Base-by-base conservation (phyloP, 30 jellyfish, hydroid and myxozoan genomes). In the Hydractinia echinata region DNA sequence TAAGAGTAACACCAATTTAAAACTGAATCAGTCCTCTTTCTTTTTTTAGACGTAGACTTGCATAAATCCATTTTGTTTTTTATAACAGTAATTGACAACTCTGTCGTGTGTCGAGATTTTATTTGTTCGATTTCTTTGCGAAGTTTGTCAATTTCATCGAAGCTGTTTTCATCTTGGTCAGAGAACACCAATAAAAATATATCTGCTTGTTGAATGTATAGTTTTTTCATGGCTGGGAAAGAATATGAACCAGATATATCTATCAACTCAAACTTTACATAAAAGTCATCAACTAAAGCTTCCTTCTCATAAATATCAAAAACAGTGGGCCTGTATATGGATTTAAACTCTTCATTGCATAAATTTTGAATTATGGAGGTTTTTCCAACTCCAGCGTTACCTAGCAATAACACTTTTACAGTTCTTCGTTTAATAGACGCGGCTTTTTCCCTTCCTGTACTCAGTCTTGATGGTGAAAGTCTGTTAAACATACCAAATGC, bases 181-280 rank as follows among this genome's bases (percentile, higher is more conserved):
- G 76, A 87, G 55, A 77, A 82, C 39, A 87, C 91, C 30, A 87
- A 88, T 19, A 87, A 82, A 69, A 81, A 76, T 5, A 87, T 85
- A 58, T 83, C 60, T 77, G 91, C 55, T 67, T 78, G 81, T 10
- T 85, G 14, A 53, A 87, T 82, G 20, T 88, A 88, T 10, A 81
- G 84, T 56, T 85, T 56, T 61, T 91, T 73, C 96, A 87, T 87
- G 39, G 96, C 91, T 4, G 96, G 96, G 69, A 87, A 87, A 16
- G 91, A 81, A 69, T 87, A 82, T 19, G 19, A 78, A 30, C 91
- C 96, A 1, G 96, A 82, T 84, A 82, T 81, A 48, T 87, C 96
- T 44, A 85, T 81, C 2, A 87, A 81, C 54, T 87, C 88, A 60
- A 87, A 73, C 5, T 60, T 82, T 56, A 79, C 86, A 55, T 66